Evolutionary conservation across 2,888 invertebrate species (phyloP).

Genomic region (Polyommatus iphigenia): DNA sequence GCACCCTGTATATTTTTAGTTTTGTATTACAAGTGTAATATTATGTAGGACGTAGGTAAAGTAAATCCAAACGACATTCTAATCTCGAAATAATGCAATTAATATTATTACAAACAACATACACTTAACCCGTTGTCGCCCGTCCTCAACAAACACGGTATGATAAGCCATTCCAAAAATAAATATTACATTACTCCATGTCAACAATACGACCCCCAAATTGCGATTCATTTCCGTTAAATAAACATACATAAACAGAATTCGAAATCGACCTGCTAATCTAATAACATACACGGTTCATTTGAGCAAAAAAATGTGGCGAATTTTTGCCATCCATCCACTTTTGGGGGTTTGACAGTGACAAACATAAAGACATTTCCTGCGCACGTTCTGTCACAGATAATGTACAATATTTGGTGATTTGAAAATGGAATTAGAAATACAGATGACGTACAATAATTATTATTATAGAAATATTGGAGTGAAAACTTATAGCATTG

Average conservation of each 20-base stretch:
- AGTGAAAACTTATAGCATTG: too few species aligned
- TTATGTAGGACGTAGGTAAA: too few species aligned
- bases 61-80: neutral
- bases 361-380: slow-evolving; percentile 78
- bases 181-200: slow-evolving; percentile 52
- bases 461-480: too few species aligned
- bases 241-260: slow-evolving; percentile 78
- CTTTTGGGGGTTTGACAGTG: slow-evolving; percentile 68
- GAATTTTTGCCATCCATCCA: slow-evolving; percentile 58
- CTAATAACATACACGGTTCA: slow-evolving; percentile 78
- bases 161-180: slow-evolving; percentile 33
- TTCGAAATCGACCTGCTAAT: slow-evolving; percentile 80
- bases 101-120: slow-evolving; percentile 22
- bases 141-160: slow-evolving; percentile 27
- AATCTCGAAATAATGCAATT: neutral
- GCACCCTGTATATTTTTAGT: too few species aligned
- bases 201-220: slow-evolving; percentile 69
- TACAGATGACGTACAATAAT: neutral
- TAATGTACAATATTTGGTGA: slow-evolving; percentile 52
- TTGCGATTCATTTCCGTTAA: slow-evolving; percentile 78
- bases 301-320: slow-evolving; percentile 75
- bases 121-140: slow-evolving; percentile 26
- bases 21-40: too few species aligned
- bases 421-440: slow-evolving; percentile 7
- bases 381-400: slow-evolving; percentile 65